A percentile compares a stretch with the other conserved stretches of the same genome.
Evolutionary conservation across 1,140 invertebrate genomes (phyloP).

Genomic region (Gonioctena quinquepunctata): DNA sequence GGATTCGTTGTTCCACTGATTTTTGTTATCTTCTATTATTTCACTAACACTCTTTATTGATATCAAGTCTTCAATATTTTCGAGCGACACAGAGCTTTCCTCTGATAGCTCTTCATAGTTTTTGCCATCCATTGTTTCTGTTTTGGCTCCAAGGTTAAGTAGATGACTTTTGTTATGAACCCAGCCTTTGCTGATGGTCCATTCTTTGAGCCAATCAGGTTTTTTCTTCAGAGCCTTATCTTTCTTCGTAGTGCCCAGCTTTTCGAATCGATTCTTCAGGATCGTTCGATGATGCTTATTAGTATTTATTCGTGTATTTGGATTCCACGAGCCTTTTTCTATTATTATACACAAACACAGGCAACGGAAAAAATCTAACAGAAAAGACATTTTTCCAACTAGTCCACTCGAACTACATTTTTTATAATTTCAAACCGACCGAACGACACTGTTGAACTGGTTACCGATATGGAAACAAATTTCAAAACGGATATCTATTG

Average conservation of each 20-base stretch:
- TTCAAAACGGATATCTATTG: slow-evolving; percentile 35
- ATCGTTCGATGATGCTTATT: slow-evolving; percentile 17
- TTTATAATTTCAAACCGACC: neutral
- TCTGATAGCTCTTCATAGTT: slow-evolving; percentile 17
- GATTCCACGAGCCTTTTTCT: slow-evolving; percentile 37
- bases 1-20: neutral
- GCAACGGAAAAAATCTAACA: slow-evolving; percentile 35
- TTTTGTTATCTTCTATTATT: neutral
- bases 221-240: slow-evolving; percentile 19
- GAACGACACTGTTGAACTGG: slow-evolving; percentile 1
- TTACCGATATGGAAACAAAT: slow-evolving; percentile 3
- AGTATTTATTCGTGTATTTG: slow-evolving; percentile 17
- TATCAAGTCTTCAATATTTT: slow-evolving; percentile 46
- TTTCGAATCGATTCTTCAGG: slow-evolving; percentile 21
- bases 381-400: slow-evolving; percentile 29
- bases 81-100: slow-evolving; percentile 36
- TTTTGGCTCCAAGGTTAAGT: slow-evolving; percentile 29
- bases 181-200: slow-evolving; percentile 56
- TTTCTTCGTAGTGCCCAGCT: slow-evolving; percentile 13
- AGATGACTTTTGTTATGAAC: slow-evolving; percentile 50
- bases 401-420: neutral
- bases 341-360: slow-evolving; percentile 43
- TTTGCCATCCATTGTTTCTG: neutral
- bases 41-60: slow-evolving; percentile 31
- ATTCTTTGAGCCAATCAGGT: slow-evolving; percentile 54